A percentile compares a stretch with the other conserved stretches of the same genome.
Evolutionary conservation across 1,140 invertebrate genomes (phyloP).

Genomic region (Pomacea maculata): DNA sequence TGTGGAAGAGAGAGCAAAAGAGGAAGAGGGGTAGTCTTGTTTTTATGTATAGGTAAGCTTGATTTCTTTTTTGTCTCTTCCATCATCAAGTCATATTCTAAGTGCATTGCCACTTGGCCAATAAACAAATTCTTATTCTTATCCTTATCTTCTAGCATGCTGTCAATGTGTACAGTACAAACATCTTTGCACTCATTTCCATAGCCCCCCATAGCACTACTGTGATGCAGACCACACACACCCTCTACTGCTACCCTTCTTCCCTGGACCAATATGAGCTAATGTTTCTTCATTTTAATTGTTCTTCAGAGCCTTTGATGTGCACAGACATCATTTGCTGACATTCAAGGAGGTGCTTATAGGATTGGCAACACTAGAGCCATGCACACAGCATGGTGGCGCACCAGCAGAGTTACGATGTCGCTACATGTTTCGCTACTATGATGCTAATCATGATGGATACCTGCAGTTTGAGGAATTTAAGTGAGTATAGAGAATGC

Average conservation of each 20-base stretch:
- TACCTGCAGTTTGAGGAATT: slow-evolving; percentile 65
- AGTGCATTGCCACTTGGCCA: neutral
- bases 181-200: too few species aligned
- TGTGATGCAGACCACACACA: too few species aligned
- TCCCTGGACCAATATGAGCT: too few species aligned
- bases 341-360: slow-evolving; percentile 67
- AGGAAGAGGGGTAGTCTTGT: too few species aligned
- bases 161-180: neutral
- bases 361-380: slow-evolving; percentile 70
- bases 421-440: slow-evolving; percentile 71
- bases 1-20: slow-evolving; percentile 20
- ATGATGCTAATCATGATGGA: slow-evolving; percentile 66
- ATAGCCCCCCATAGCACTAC: too few species aligned
- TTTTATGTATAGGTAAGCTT: neutral
- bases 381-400: slow-evolving; percentile 70
- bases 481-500: slow-evolving; percentile 47
- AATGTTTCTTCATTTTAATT: too few species aligned
- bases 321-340: slow-evolving; percentile 57
- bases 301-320: slow-evolving; percentile 65
- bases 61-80: neutral
- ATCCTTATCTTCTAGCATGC: neutral
- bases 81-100: neutral
- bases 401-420: slow-evolving; percentile 70
- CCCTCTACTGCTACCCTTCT: too few species aligned
- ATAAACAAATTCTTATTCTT: neutral